Base-by-base conservation (phyloP, 2,888 invertebrate species). In the Abrostola triplasia region DNA sequence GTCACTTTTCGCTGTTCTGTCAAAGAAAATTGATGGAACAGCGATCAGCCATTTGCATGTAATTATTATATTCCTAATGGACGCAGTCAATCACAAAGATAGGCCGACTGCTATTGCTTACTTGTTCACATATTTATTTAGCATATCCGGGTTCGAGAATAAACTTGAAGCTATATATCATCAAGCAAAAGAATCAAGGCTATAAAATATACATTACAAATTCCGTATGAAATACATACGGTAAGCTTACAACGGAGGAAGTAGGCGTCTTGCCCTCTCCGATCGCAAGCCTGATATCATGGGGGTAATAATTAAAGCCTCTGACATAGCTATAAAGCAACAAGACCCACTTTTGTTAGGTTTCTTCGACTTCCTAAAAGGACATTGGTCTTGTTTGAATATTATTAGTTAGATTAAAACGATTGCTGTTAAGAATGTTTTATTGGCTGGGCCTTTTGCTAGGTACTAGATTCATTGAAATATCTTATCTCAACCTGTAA, bases 301-400 rank as follows among this genome's bases (percentile, higher is more conserved):
- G 69, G 66, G 69, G 74, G 80, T 65, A 84, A 87, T 87, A 88
- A 89, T 89, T 89, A 89, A 88, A 88, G 84, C 71, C 80, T 83
- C 86, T 86, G 86, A 88, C 86, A 79, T 80, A 79, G 85, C 85
- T 77, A 83, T 84, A 85, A 78, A 78, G 42, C 40, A 79, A 57
- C 72, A 49, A 78, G 67, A 73, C 73, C 80, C 64, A 83, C 60
- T 82, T 83, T 81, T 62, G 64, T 71, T 63, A 74, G 62, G 67
- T 67, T 73, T 68, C 72, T 81, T 80, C 53, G 44, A 76, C 54
- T 71, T 64, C 62, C 68, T 63, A 69, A 71, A 35, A 41, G n/a
- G 58, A 65, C 53, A 53, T 64, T 71, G 47, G 44, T 55, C 37
- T 51, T 64, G 38, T 47, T 60, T 48, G 51, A 57, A 50, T 38